Percentiles rank a stretch among this genome's conserved stretches.
phyloP scores from a whole-genome alignment of 2,888 invertebrate species.

The Copidosoma aretas region DNA sequence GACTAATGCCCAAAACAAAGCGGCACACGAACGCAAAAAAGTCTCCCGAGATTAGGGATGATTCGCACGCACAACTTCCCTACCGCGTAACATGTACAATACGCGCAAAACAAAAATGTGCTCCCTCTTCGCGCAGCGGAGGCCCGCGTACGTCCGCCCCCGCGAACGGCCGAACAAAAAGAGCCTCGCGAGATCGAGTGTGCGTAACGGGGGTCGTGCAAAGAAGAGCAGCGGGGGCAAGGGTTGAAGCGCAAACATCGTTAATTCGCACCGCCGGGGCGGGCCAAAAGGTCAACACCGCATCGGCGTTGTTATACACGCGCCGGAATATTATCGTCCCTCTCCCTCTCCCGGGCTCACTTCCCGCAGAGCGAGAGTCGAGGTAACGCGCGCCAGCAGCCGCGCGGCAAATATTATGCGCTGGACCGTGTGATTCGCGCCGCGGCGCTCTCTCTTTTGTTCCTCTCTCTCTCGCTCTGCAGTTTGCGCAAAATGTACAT shows the following conservation, averaged over 20 bases:
- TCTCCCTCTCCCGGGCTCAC: background rate
- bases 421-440: conserved; percentile 57
- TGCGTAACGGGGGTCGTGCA: background rate
- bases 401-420: conserved; percentile 28
- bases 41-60: too few species aligned
- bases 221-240: conserved; percentile 39
- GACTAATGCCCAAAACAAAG: too few species aligned
- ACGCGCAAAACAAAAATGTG: too few species aligned
- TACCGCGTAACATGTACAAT: too few species aligned
- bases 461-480: background rate
- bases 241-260: conserved; percentile 59
- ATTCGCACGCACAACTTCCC: too few species aligned
- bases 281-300: conserved; percentile 60
- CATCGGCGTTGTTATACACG: too few species aligned
- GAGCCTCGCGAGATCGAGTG: too few species aligned
- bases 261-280: conserved; percentile 58
- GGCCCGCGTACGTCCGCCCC: too few species aligned
- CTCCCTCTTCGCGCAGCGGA: too few species aligned
- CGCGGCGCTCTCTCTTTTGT: conserved; percentile 4
- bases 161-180: too few species aligned
- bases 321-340: too few species aligned
- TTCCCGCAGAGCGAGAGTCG: background rate
- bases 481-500: background rate
- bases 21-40: too few species aligned
- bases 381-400: conserved; percentile 54